Evolutionary conservation across 2,797 vertebrate genomes (phyloP).

Genomic region (Acrossocheilus fasciatus): DNA sequence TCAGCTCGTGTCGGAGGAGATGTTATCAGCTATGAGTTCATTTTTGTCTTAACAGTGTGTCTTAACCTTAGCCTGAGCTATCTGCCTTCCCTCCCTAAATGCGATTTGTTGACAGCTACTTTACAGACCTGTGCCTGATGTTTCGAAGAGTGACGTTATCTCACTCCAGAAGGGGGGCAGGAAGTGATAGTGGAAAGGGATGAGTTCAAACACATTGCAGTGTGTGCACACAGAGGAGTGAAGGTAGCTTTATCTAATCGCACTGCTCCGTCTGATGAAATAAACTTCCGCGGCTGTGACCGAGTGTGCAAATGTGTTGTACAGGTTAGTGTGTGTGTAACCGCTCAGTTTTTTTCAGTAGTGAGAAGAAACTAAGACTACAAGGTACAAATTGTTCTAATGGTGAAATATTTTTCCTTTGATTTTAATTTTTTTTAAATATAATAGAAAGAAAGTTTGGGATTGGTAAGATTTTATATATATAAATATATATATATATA

Average conservation of each 20-base stretch:
- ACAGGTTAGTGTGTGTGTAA: not conserved
- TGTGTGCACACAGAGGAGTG: constrained; percentile 39
- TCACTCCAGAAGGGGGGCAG: constrained; percentile 57
- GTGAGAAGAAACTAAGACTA: not conserved
- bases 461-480: too few species aligned
- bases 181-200: constrained; percentile 73
- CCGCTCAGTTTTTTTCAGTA: not conserved
- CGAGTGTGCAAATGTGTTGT: constrained; percentile 74
- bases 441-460: not conserved
- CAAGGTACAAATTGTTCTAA: not conserved
- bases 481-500: too few species aligned
- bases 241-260: constrained; percentile 77
- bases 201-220: constrained; percentile 81
- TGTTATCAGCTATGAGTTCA: constrained; percentile 47
- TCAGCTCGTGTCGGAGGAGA: constrained; percentile 41
- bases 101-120: constrained; percentile 83
- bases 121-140: constrained; percentile 77
- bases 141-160: constrained; percentile 67
- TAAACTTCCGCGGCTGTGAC: constrained; percentile 85
- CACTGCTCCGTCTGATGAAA: constrained; percentile 81
- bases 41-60: constrained; percentile 65
- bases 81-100: constrained; percentile 78
- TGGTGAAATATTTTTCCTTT: not conserved
- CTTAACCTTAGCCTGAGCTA: constrained; percentile 75
- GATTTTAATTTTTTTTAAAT: too few species aligned